A percentile compares a stretch with the other conserved stretches of the same genome.
These are phyloP conservation scores for Stramonita haemastoma DNA, from an alignment of 2,888 invertebrate species.

Conservation along the genomic window DNA sequence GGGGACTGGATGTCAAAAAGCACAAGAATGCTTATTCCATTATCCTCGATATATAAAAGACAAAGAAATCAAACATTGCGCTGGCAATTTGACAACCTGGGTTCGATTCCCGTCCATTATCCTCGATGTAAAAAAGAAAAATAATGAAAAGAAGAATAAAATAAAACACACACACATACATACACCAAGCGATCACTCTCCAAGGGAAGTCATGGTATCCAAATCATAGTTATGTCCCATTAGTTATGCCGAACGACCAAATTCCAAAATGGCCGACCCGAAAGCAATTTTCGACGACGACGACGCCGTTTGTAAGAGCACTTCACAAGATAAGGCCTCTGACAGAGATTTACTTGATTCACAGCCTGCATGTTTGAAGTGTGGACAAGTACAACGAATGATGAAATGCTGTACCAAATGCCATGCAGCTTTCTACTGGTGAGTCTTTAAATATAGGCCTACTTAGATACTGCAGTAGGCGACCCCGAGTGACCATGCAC, in stretches of 20 bases:
- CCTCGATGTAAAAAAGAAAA: neutral
- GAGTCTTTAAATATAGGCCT: neutral
- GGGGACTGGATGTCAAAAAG: no score
- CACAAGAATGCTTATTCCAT: no score
- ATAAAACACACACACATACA: no score
- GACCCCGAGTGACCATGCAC: neutral
- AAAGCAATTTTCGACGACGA: constrained; percentile 39
- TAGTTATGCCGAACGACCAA: neutral
- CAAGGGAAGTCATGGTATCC: neutral
- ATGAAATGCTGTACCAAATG: constrained; percentile 39
- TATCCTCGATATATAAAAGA: no score
- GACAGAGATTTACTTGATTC: neutral
- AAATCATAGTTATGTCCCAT: neutral
- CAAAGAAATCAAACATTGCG: no score
- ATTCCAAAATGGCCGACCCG: constrained; percentile 35
- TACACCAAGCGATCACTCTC: neutral
- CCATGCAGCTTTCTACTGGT: constrained; percentile 39
- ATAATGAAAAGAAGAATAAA: neutral
- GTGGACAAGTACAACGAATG: constrained; percentile 25
- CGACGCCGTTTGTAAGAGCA: neutral
- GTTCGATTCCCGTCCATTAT: neutral
- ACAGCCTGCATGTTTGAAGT: constrained; percentile 17
- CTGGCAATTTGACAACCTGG: no score
- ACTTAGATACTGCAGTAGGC: neutral
- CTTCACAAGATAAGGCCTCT: neutral